Evolutionary conservation across 2,888 invertebrate genomes (phyloP).

Genomic region (Trichogramma dendrolimi): DNA sequence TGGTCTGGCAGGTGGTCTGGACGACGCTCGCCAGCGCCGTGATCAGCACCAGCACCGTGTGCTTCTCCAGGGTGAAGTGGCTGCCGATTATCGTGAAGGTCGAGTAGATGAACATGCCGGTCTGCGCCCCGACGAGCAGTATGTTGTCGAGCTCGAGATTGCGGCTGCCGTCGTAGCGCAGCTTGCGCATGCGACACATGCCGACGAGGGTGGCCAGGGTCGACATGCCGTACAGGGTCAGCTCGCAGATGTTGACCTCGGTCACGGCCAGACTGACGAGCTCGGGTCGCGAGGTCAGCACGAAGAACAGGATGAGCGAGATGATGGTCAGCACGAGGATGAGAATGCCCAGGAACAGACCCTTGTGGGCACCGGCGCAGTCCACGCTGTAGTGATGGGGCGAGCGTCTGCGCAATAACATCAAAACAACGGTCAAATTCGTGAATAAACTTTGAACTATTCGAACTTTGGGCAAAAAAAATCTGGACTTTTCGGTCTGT

Average conservation of each 20-base stretch:
- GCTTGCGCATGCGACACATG: conserved; percentile 79
- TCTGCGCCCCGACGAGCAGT: conserved; percentile 85
- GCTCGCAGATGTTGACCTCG: conserved; percentile 85
- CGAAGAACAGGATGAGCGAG: conserved; percentile 86
- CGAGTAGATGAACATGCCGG: conserved; percentile 90
- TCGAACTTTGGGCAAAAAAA: neutral
- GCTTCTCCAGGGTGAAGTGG: conserved; percentile 77
- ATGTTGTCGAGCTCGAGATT: conserved; percentile 86
- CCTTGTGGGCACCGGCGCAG: conserved; percentile 89
- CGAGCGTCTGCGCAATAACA: conserved; percentile 63
- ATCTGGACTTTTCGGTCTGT: neutral
- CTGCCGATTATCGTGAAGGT: conserved; percentile 92
- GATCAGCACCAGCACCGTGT: conserved; percentile 75
- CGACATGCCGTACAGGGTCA: conserved; percentile 80
- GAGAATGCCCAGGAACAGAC: conserved; percentile 84
- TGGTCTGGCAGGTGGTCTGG: conserved; percentile 85
- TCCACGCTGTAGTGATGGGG: conserved; percentile 91
- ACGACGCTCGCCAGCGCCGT: conserved; percentile 81
- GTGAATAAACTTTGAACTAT: neutral
- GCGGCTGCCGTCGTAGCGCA: conserved; percentile 78
- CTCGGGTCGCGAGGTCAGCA: conserved; percentile 75
- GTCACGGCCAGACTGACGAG: conserved; percentile 79
- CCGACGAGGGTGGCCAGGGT: conserved; percentile 82
- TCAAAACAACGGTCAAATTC: neutral
- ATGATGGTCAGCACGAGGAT: conserved; percentile 86